Evolutionary conservation across 2,797 vertebrate species (phyloP).

Genomic region (Tinamus major): DNA sequence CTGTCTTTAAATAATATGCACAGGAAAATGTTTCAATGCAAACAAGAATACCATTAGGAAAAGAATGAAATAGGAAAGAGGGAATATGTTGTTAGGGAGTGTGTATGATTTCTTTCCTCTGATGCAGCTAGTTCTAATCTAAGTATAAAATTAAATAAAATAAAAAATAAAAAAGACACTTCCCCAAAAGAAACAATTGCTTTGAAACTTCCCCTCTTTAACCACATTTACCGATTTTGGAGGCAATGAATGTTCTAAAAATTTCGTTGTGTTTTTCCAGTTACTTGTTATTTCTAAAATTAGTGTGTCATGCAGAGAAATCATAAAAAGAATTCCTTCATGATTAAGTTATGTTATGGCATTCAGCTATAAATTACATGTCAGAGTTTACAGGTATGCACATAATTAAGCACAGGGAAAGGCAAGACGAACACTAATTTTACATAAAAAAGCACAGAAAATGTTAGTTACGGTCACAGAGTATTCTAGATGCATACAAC

Average conservation of each 20-base stretch:
- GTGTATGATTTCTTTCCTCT: neutral
- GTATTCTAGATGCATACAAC: neutral
- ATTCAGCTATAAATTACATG: neutral
- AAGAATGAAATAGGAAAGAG: neutral
- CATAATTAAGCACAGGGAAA: neutral
- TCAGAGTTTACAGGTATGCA: neutral
- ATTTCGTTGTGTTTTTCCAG: neutral
- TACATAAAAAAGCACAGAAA: neutral
- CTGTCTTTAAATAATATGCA: neutral
- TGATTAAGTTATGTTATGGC: neutral
- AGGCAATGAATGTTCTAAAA: neutral
- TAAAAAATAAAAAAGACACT: fast-evolving
- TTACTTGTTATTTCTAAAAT: neutral
- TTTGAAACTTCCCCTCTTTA: neutral
- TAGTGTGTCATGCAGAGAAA: neutral
- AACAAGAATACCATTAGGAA: neutral
- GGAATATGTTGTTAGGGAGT: neutral
- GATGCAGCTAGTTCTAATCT: neutral
- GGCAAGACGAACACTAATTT: neutral
- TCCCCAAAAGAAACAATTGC: neutral
- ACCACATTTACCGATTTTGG: neutral
- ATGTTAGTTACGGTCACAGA: neutral
- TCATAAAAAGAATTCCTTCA: neutral
- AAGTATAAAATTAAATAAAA: neutral
- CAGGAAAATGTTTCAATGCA: neutral